phyloP scores from a whole-genome alignment of 2,797 vertebrate species.

The Pterois miles region DNA sequence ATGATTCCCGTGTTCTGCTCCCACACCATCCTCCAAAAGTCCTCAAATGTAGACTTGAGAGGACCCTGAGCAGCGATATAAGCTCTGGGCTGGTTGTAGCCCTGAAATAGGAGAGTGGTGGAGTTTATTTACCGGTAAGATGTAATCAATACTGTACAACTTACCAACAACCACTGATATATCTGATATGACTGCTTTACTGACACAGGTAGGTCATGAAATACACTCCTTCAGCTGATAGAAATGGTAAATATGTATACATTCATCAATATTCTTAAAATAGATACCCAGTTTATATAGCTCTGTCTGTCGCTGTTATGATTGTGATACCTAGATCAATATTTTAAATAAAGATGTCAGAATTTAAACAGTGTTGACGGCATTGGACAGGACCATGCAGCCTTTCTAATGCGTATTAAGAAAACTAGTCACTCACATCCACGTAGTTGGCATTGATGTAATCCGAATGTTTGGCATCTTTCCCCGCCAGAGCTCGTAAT shows the following conservation, averaged over 20 bases:
- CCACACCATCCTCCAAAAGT: slow-evolving; percentile 99
- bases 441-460: slow-evolving; percentile 99
- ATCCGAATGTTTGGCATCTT: slow-evolving; percentile 98
- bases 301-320: background rate
- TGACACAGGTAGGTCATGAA: slow-evolving; percentile 25
- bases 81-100: slow-evolving; percentile 95
- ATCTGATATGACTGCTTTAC: slow-evolving; percentile 13
- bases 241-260: slow-evolving; percentile 14
- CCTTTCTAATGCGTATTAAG: background rate
- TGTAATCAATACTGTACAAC: slow-evolving; percentile 28
- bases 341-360: slow-evolving; percentile 16
- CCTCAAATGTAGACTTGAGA: slow-evolving; percentile 98
- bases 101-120: slow-evolving; percentile 82
- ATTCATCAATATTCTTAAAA: slow-evolving; percentile 16
- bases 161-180: slow-evolving; percentile 10
- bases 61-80: slow-evolving; percentile 99
- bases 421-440: slow-evolving; percentile 87
- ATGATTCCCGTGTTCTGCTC: slow-evolving; percentile 97
- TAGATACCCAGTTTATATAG: background rate
- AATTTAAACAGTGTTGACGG: background rate
- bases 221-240: slow-evolving; percentile 7
- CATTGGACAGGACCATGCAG: background rate
- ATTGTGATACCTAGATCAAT: slow-evolving; percentile 18
- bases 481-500: slow-evolving; percentile 93
- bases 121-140: slow-evolving; percentile 16